phyloP scores from a whole-genome alignment of 1,140 invertebrate species.

The Solenopsis fugax region DNA sequence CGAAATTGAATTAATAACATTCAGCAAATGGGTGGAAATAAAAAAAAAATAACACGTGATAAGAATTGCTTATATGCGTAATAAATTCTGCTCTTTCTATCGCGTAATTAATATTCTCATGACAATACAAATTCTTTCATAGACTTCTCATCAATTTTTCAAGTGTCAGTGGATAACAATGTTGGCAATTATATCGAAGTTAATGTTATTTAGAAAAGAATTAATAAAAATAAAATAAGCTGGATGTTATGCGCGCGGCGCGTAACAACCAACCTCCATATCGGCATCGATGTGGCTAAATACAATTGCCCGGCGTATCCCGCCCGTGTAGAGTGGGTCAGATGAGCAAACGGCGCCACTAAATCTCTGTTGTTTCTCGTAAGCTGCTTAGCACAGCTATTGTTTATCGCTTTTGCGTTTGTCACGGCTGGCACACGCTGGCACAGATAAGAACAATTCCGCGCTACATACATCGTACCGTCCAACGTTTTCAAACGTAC shows the following conservation, averaged over 20 bases:
- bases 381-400: constrained; percentile 21
- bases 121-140: neutral
- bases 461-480: neutral
- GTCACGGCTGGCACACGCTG: neutral
- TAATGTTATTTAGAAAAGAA: neutral
- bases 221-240: constrained; percentile 4
- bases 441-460: neutral
- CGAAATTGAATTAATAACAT: constrained; percentile 16
- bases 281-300: neutral
- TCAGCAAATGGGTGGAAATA: neutral
- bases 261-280: neutral
- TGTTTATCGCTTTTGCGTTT: constrained; percentile 6
- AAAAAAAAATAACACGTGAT: neutral
- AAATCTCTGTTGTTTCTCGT: constrained; percentile 34
- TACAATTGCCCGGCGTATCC: neutral
- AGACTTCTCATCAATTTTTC: neutral
- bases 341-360: neutral
- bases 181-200: neutral
- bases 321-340: neutral
- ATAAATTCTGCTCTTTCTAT: neutral
- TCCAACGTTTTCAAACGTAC: neutral
- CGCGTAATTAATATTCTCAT: neutral
- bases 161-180: neutral
- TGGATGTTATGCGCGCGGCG: neutral
- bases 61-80: neutral